Evolutionary conservation across 2,888 invertebrate species (phyloP).

Genomic region (Cremastinae sp.): DNA sequence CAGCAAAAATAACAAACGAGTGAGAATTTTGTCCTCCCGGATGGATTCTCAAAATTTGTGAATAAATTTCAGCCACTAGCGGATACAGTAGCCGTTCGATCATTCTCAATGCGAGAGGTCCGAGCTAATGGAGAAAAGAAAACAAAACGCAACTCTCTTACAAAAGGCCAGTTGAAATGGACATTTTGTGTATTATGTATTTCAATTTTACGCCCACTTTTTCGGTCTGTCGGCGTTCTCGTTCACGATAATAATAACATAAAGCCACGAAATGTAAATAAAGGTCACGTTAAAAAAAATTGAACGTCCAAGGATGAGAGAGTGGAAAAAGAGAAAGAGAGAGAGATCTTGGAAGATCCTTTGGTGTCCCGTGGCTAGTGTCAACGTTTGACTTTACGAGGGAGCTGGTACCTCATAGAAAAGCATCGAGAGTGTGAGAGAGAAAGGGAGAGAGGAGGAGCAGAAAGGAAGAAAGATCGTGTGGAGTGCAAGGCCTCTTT

Average conservation of each 20-base stretch:
- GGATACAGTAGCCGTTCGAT: neutral
- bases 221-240: slow-evolving; percentile 59
- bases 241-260: slow-evolving; percentile 70
- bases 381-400: slow-evolving; percentile 80
- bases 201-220: slow-evolving; percentile 66
- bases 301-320: neutral
- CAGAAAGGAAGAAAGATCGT: slow-evolving; percentile 59
- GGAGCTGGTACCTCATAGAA: slow-evolving; percentile 68
- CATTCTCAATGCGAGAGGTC: too few relatives aligned
- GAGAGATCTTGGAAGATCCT: slow-evolving; percentile 51
- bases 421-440: slow-evolving; percentile 68
- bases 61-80: slow-evolving; percentile 10
- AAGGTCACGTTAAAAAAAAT: slow-evolving; percentile 48
- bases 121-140: too few relatives aligned
- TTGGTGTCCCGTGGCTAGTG: slow-evolving; percentile 76
- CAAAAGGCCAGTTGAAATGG: slow-evolving; percentile 18
- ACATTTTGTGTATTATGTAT: slow-evolving; percentile 31
- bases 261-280: slow-evolving; percentile 62
- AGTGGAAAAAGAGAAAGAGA: slow-evolving; percentile 48
- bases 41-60: slow-evolving; percentile 17
- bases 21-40: slow-evolving; percentile 1
- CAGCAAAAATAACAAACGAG: slow-evolving; percentile 32
- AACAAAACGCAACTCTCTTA: too few relatives aligned
- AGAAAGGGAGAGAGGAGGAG: slow-evolving; percentile 11
- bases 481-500: slow-evolving; percentile 62